phyloP scores from a whole-genome alignment of 2,113 vertebrate genomes.

The Urocynchramus pylzowi region DNA sequence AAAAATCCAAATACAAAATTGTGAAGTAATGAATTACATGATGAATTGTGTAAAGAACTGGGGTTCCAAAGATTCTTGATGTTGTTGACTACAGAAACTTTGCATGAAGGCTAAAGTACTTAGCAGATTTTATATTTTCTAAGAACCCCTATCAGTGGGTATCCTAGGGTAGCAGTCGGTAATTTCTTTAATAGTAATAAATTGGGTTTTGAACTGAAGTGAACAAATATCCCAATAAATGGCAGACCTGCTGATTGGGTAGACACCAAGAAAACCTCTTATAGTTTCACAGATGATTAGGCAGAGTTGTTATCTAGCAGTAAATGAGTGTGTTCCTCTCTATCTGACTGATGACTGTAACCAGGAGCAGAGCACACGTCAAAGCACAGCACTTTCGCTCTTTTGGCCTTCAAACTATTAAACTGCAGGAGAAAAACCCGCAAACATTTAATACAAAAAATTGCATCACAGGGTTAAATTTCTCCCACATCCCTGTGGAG shows the following conservation, averaged over 20 bases:
- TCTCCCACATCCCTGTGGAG: neutral
- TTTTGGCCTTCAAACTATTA: neutral
- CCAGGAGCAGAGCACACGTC: neutral
- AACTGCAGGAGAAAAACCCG: neutral
- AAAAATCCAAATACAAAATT: neutral
- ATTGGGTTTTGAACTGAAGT: neutral
- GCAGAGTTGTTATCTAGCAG: neutral
- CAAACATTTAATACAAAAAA: neutral
- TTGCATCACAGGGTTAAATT: neutral
- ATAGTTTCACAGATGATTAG: neutral
- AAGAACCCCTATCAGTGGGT: neutral
- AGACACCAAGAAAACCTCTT: neutral
- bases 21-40: neutral
- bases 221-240: neutral
- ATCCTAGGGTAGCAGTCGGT: neutral
- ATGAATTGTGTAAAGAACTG: neutral
- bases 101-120: neutral
- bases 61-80: neutral
- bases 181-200: neutral
- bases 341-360: neutral
- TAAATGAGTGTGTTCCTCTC: neutral
- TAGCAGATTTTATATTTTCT: neutral
- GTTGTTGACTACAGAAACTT: neutral
- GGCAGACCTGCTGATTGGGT: neutral
- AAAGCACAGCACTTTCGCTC: neutral